phyloP scores from a whole-genome alignment of 1,140 invertebrate genomes.

The Pseudomyrmex concolor region DNA sequence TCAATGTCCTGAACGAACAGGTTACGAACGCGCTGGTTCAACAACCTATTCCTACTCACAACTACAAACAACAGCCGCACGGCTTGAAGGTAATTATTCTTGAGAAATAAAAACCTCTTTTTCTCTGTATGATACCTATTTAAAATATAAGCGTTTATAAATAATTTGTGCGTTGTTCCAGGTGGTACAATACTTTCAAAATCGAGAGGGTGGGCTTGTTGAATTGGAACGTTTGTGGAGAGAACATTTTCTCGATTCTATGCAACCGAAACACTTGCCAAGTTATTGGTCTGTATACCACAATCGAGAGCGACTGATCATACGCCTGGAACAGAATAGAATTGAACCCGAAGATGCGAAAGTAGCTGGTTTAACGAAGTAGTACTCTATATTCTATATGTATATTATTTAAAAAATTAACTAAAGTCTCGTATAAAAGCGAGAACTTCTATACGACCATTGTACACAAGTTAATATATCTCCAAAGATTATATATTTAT shows the following conservation, averaged over 20 bases:
- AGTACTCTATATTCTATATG: constrained; percentile 59
- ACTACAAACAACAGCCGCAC: constrained; percentile 74
- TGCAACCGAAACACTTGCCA: constrained; percentile 91
- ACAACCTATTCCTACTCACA: constrained; percentile 34
- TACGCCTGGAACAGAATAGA: constrained; percentile 80
- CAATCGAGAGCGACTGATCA: constrained; percentile 86
- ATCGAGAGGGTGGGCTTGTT: constrained; percentile 87
- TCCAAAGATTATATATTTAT: constrained; percentile 56
- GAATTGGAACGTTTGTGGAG: constrained; percentile 91
- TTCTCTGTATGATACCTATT: too few species aligned
- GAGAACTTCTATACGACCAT: constrained; percentile 71
- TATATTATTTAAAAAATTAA: constrained; percentile 34
- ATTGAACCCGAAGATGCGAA: constrained; percentile 81
- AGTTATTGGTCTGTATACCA: constrained; percentile 91
- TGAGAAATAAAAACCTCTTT: constrained; percentile 5
- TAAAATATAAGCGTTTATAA: too few species aligned
- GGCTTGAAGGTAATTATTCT: constrained; percentile 76
- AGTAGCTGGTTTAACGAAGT: constrained; percentile 78
- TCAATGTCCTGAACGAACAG: constrained; percentile 82
- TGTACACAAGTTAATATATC: constrained; percentile 57
- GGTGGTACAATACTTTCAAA: constrained; percentile 88
- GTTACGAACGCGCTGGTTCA: constrained; percentile 63
- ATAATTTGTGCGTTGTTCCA: constrained; percentile 60
- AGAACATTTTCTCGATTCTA: constrained; percentile 90
- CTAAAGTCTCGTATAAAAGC: constrained; percentile 80